phyloP scores from a whole-genome alignment of 2,113 vertebrate genomes.

The Ctenomys sociabilis region DNA sequence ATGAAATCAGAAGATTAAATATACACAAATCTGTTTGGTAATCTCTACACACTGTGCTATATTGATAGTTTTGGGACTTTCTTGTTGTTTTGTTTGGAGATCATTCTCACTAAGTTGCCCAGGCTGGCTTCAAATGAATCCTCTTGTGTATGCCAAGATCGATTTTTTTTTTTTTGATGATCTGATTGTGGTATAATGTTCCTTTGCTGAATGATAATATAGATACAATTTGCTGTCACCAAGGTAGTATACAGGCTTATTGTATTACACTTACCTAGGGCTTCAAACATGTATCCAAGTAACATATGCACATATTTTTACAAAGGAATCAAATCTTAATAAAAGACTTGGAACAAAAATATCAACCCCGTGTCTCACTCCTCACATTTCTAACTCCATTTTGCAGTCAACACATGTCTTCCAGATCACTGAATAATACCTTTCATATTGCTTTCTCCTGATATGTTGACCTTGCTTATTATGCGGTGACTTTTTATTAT shows the following conservation, averaged over 20 bases:
- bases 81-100: background rate
- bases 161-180: slow-evolving; percentile 40
- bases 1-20: slow-evolving; percentile 39
- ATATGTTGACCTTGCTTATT: background rate
- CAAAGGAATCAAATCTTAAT: background rate
- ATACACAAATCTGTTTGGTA: slow-evolving; percentile 33
- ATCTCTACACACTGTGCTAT: background rate
- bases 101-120: background rate
- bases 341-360: slow-evolving; percentile 23
- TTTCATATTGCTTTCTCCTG: slow-evolving; percentile 23
- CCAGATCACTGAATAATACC: background rate
- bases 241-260: background rate
- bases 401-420: background rate
- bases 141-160: background rate
- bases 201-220: slow-evolving; percentile 24
- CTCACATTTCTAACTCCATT: slow-evolving; percentile 28
- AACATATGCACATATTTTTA: slow-evolving; percentile 38
- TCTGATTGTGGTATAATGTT: background rate
- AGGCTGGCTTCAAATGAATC: background rate
- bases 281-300: slow-evolving; percentile 16
- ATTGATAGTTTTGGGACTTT: background rate
- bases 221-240: background rate
- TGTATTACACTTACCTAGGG: background rate
- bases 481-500: background rate
- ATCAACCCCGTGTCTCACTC: background rate